A percentile compares a stretch with the other conserved stretches of the same genome.
Conservation (phyloP, 2,113 vertebrate genomes). For the Platichthys stellatus region DNA sequence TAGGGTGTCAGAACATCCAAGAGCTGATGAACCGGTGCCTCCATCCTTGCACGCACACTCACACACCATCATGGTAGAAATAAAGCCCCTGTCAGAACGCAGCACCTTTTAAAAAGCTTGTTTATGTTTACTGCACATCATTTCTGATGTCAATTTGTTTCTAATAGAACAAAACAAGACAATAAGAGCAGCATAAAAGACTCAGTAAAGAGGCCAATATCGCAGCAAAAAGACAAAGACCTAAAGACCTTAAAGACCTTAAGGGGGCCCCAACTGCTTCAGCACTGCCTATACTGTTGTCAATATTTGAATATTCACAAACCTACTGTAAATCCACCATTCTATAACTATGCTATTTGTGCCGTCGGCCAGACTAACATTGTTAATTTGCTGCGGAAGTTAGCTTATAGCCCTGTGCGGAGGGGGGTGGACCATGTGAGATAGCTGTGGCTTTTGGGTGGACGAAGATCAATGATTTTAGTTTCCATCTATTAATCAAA, state of each 20-base stretch:
- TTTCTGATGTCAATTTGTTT: constrained; percentile 4
- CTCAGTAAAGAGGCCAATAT: too few species aligned
- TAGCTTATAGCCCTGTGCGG: background rate
- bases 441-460: background rate
- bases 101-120: constrained; percentile 16
- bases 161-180: background rate
- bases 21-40: constrained; percentile 55
- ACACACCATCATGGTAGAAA: constrained; percentile 9
- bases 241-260: background rate
- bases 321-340: background rate
- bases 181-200: too few species aligned
- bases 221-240: background rate
- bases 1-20: constrained; percentile 66
- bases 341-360: background rate
- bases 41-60: constrained; percentile 27
- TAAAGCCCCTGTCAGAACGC: constrained; percentile 42
- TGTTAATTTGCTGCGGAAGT: background rate
- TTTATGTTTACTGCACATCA: background rate
- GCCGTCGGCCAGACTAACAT: background rate
- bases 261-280: too few species aligned
- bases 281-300: background rate
- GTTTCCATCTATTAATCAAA: background rate
- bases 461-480: background rate
- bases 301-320: background rate
- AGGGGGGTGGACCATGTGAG: background rate